Base-by-base conservation (phyloP, 2,888 invertebrate species). In the Sialis fuliginosa region DNA sequence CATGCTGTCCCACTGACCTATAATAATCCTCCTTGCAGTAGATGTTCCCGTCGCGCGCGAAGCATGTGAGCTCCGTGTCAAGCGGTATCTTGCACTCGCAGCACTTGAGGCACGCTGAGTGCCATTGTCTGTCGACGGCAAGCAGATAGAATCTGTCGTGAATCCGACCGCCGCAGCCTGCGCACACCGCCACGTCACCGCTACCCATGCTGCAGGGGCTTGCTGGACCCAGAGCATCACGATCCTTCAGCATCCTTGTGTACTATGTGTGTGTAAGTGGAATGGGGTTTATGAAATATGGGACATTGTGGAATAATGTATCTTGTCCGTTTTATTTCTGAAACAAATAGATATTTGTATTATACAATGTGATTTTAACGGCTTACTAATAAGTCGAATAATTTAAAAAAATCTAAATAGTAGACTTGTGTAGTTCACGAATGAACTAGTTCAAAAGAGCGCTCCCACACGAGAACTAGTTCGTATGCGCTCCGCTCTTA, bases 1-100 rank as follows among this genome's bases (percentile, higher is more conserved):
- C n/a, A n/a, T n/a, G n/a, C n/a, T n/a, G n/a, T n/a, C n/a, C n/a
- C 34, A 57, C 69, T 69, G 65, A 91, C 92, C 90, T 81, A 68
- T 87, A 89, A 63, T 92, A 93, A 65, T 93, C 92, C 58, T 90
- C 89, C 62, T 90, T 90, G 73, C 92, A 93, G 67, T 88, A 92
- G 57, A 92, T 90, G 62, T 83, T 82, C 46, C 89, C 88, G 57
- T 90, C 88, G 53, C 88, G 71, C 7, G 87, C 81, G 65, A 90
- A 93, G 67, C 92, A 92, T 54, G 89, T 88, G 52, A 85, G 71
- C 61, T 91, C 87, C 6, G 85, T 75, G 63, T 90, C 90, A 52
- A 93, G 71, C 6, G 86, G 81, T 53, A 85, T 68, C 48, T 84
- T 80, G 62, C 92, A 92, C 61, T 87, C 83, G 63, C 81, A 82